Evolutionary conservation across 2,113 vertebrate genomes (phyloP).

Genomic region (Opisthocomus hoazin): DNA sequence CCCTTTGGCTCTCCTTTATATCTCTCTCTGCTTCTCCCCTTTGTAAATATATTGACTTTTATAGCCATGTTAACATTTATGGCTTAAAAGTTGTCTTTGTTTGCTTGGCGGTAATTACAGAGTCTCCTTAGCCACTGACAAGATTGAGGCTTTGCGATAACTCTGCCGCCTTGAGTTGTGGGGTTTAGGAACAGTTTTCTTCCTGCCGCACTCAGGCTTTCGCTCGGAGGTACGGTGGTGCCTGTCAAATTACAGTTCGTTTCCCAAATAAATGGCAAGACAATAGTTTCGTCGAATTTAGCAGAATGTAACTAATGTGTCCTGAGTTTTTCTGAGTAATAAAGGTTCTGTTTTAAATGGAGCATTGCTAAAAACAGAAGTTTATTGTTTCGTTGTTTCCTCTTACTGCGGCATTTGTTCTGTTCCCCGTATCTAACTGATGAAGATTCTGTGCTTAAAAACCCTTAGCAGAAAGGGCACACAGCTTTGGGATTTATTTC

Average conservation of each 20-base stretch:
- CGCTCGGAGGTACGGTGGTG: not conserved
- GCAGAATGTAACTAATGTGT: not conserved
- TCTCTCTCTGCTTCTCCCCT: not conserved
- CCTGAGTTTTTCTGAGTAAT: not conserved
- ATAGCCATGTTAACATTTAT: not conserved
- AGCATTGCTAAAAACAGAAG: not conserved
- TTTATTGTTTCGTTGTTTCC: not conserved
- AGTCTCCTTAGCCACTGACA: not conserved
- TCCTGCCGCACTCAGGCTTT: not conserved
- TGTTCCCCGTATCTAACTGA: not conserved
- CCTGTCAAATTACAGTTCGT: not conserved
- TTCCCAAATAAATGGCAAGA: not conserved
- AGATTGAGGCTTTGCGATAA: constrained; percentile 14
- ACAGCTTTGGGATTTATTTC: not conserved
- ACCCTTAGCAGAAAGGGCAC: not conserved
- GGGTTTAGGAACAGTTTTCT: not conserved
- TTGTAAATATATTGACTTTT: constrained; percentile 39
- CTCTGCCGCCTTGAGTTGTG: not conserved
- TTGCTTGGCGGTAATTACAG: constrained; percentile 12
- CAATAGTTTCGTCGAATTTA: not conserved
- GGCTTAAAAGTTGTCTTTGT: constrained; percentile 2
- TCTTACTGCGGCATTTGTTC: not conserved
- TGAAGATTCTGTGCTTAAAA: not conserved
- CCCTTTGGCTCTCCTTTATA: not conserved
- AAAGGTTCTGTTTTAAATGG: not conserved